phyloP scores from a whole-genome alignment of 2,888 invertebrate genomes.

The Blastobasis lacticolella region DNA sequence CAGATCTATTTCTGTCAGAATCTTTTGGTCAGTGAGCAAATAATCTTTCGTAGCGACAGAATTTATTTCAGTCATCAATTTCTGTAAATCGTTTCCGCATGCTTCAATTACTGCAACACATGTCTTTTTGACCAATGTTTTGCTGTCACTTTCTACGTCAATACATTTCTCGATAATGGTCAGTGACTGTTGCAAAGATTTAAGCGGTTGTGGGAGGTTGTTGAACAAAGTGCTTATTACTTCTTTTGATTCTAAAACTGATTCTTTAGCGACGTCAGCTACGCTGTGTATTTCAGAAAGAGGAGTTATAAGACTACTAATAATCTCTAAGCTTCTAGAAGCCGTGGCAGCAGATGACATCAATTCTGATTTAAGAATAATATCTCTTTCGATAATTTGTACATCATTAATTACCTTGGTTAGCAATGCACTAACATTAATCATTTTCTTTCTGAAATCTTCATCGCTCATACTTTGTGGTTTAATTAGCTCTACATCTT shows the following conservation, averaged over 20 bases:
- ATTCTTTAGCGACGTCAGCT: slow-evolving; percentile 68
- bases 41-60: slow-evolving; percentile 57
- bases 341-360: slow-evolving; percentile 80
- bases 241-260: slow-evolving; percentile 41
- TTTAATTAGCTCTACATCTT: slow-evolving; percentile 9
- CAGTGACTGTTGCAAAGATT: slow-evolving; percentile 77
- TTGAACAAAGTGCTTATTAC: slow-evolving; percentile 71
- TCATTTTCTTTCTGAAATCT: slow-evolving; percentile 38
- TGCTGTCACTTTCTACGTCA: slow-evolving; percentile 78
- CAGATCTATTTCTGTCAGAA: slow-evolving; percentile 55
- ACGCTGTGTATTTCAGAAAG: slow-evolving; percentile 78
- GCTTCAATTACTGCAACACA: slow-evolving; percentile 79
- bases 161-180: slow-evolving; percentile 80
- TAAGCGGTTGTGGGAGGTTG: slow-evolving; percentile 73
- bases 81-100: slow-evolving; percentile 71
- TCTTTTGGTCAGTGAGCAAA: slow-evolving; percentile 50
- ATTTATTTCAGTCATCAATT: slow-evolving; percentile 60
- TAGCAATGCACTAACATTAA: slow-evolving; percentile 30
- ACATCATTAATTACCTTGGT: slow-evolving; percentile 74
- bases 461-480: slow-evolving; percentile 21
- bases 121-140: slow-evolving; percentile 79
- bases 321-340: slow-evolving; percentile 78
- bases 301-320: slow-evolving; percentile 76
- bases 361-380: slow-evolving; percentile 76
- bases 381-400: slow-evolving; percentile 77